phyloP scores from a whole-genome alignment of 2,113 vertebrate species.

The Melierax canorus region DNA sequence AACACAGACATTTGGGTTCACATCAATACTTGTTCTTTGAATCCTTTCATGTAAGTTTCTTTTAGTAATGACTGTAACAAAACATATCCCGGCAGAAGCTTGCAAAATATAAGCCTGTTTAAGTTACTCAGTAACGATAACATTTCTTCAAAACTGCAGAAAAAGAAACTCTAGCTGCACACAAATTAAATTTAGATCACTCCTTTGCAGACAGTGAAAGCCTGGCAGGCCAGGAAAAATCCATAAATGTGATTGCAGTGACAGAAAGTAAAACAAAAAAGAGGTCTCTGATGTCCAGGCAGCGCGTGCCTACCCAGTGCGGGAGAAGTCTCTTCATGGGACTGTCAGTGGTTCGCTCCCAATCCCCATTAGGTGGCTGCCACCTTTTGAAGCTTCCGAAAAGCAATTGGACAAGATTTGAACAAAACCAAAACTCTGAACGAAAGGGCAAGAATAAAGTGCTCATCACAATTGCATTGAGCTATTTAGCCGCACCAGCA shows the following conservation, averaged over 20 bases:
- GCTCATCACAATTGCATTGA: neutral
- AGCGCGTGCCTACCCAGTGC: fast-evolving
- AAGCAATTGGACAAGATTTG: neutral
- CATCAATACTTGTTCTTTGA: neutral
- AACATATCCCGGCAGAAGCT: neutral
- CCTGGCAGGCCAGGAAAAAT: neutral
- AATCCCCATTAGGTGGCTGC: neutral
- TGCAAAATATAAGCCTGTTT: neutral
- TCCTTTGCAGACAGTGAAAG: constrained; percentile 5
- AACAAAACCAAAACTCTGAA: neutral
- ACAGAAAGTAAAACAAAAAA: neutral
- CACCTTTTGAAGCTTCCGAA: neutral
- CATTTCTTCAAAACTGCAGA: neutral
- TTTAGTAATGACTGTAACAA: neutral
- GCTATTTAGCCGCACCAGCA: neutral
- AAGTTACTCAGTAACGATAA: neutral
- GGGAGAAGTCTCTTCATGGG: neutral
- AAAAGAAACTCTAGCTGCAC: neutral
- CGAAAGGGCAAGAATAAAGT: neutral
- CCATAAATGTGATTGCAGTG: neutral
- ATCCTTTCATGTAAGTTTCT: neutral
- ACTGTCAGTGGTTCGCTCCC: neutral
- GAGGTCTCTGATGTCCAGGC: neutral
- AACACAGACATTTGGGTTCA: neutral
- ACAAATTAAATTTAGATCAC: constrained; percentile 18